Evolutionary conservation across 2,797 vertebrate genomes (phyloP).

Genomic region (Typhlichthys subterraneus): DNA sequence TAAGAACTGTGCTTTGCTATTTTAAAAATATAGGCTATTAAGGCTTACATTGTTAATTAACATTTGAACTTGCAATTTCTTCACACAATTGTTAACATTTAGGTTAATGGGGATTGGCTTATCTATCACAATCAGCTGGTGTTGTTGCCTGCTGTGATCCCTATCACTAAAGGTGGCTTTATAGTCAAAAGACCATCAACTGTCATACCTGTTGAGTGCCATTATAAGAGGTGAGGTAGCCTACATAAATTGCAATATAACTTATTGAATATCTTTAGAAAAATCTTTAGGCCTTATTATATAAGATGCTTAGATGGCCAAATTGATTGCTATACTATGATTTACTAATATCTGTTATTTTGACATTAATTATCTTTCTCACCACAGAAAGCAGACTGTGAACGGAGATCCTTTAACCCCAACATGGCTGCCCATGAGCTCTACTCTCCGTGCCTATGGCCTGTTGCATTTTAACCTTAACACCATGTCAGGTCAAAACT

Average conservation of each 20-base stretch:
- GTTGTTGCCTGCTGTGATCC: conserved; percentile 36
- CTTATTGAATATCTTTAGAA: too few species aligned
- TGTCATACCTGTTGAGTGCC: conserved; percentile 58
- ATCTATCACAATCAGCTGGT: conserved; percentile 63
- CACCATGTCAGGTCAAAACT: conserved; percentile 43
- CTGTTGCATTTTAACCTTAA: conserved; percentile 60
- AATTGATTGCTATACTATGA: too few species aligned
- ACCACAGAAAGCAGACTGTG: conserved; percentile 50
- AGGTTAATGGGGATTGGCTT: conserved; percentile 58
- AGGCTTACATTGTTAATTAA: too few species aligned
- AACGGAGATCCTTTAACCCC: conserved; percentile 47
- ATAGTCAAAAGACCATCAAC: conserved; percentile 28
- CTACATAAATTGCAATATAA: too few species aligned
- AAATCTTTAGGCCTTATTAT: too few species aligned
- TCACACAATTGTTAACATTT: neutral
- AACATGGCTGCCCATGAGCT: conserved; percentile 65
- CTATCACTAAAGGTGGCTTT: conserved; percentile 20
- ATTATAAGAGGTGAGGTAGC: conserved; percentile 51
- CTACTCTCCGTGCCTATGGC: conserved; percentile 46
- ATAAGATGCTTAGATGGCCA: too few species aligned
- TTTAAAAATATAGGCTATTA: too few species aligned
- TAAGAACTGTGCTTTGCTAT: conserved; percentile 18
- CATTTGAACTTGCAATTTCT: neutral
- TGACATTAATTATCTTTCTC: conserved; percentile 2
- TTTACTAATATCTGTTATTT: too few species aligned